Conservation (phyloP, 2,888 invertebrate species). For the Chrysotoxum bicinctum region DNA sequence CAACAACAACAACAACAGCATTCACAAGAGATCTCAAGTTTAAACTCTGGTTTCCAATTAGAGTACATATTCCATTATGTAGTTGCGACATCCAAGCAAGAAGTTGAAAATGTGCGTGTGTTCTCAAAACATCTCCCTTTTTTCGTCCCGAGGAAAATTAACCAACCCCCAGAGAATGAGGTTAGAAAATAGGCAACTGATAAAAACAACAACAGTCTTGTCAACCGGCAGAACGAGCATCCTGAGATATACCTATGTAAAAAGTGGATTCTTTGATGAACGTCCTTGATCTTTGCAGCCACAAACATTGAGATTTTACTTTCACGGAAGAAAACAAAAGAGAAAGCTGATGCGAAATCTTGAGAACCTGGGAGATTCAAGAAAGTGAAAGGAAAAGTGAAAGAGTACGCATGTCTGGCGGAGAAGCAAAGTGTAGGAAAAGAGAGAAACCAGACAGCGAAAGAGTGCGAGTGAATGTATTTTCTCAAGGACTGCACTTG, state of each 20-base stretch:
- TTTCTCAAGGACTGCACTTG: constrained; percentile 70
- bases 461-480: constrained; percentile 25
- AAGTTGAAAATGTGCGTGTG: constrained; percentile 21
- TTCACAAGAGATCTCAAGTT: constrained; percentile 31
- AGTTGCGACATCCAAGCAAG: constrained; percentile 34
- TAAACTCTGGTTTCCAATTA: constrained; percentile 57
- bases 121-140: constrained; percentile 43
- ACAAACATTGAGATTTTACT: constrained; percentile 57
- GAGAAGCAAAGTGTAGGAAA: background rate
- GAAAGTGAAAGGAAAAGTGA: constrained; percentile 46
- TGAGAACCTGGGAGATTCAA: constrained; percentile 27
- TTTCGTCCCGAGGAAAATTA: constrained; percentile 26
- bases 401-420: constrained; percentile 51
- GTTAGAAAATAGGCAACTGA: constrained; percentile 40
- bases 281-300: constrained; percentile 82
- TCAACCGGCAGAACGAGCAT: constrained; percentile 65
- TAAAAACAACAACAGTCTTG: constrained; percentile 50
- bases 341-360: constrained; percentile 60
- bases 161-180: constrained; percentile 16
- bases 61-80: constrained; percentile 17
- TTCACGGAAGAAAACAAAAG: constrained; percentile 67
- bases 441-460: constrained; percentile 26
- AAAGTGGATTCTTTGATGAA: constrained; percentile 77
- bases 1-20: constrained; percentile 21
- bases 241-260: constrained; percentile 27